Evolutionary conservation across 92 coral and sea anemone genomes (phyloP).

Genomic region (Palythoa heliodiscus): DNA sequence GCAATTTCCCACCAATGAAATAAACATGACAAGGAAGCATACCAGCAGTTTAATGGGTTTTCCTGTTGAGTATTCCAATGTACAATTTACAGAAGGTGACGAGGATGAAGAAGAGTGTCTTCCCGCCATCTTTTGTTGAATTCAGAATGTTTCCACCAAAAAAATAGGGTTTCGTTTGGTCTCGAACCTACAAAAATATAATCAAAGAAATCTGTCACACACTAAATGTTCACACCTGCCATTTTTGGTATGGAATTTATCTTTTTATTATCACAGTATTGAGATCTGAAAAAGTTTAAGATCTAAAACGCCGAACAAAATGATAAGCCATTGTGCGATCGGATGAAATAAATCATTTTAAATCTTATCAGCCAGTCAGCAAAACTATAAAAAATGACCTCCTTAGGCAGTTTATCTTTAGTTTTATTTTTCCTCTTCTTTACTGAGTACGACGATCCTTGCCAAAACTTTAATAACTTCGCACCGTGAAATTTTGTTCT

Average conservation of each 20-base stretch:
- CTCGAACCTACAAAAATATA: neutral
- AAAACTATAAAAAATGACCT: neutral
- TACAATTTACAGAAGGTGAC: constrained; percentile 1
- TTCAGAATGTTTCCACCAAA: neutral
- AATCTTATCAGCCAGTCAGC: neutral
- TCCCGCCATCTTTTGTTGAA: neutral
- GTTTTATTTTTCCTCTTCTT: neutral
- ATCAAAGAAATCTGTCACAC: neutral
- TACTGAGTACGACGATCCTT: neutral
- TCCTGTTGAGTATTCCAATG: neutral
- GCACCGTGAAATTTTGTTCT: neutral
- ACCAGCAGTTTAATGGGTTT: constrained; percentile 30
- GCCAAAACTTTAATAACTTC: neutral
- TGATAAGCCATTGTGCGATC: neutral
- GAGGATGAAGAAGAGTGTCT: neutral
- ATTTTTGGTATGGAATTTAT: neutral
- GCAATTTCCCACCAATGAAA: constrained; percentile 35
- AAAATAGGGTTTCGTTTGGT: neutral
- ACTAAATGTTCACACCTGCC: neutral
- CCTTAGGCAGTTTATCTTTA: neutral
- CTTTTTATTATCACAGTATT: neutral
- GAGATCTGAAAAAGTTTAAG: neutral
- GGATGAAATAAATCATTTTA: neutral
- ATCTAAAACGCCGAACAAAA: neutral
- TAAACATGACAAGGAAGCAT: constrained; percentile 22